phyloP scores from a whole-genome alignment of 1,140 invertebrate species.

The Calycopis cecrops region DNA sequence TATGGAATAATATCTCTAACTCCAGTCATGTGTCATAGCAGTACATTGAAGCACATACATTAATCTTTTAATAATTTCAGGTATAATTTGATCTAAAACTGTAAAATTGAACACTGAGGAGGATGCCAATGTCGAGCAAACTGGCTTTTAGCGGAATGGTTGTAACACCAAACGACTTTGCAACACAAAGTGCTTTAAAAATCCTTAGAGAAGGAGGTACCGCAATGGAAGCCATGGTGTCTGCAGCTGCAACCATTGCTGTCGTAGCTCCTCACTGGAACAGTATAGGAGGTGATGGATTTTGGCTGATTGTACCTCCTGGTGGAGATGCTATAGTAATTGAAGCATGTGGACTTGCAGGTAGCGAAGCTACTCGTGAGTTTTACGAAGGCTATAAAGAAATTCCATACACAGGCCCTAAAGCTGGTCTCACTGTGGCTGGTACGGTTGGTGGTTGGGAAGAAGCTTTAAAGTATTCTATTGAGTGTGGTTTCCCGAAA shows the following conservation, averaged over 20 bases:
- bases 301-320: constrained; percentile 62
- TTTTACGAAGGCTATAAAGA: constrained; percentile 36
- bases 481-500: constrained; percentile 50
- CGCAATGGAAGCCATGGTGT: constrained; percentile 58
- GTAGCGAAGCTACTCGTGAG: constrained; percentile 42
- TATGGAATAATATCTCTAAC: no score
- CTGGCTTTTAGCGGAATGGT: constrained; percentile 52
- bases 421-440: constrained; percentile 52
- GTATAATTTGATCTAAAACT: no score
- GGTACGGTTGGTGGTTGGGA: constrained; percentile 59
- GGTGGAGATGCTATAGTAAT: constrained; percentile 49
- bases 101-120: no score
- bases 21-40: no score
- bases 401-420: constrained; percentile 49
- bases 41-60: no score
- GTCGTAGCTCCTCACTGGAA: constrained; percentile 64
- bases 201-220: constrained; percentile 58
- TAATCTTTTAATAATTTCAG: no score
- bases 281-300: constrained; percentile 56
- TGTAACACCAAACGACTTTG: constrained; percentile 62
- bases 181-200: constrained; percentile 50
- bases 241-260: constrained; percentile 55
- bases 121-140: no score
- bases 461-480: constrained; percentile 53
- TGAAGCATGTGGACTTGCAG: constrained; percentile 56